Conservation (phyloP, 2,797 vertebrate genomes). For the Columba guinea region DNA sequence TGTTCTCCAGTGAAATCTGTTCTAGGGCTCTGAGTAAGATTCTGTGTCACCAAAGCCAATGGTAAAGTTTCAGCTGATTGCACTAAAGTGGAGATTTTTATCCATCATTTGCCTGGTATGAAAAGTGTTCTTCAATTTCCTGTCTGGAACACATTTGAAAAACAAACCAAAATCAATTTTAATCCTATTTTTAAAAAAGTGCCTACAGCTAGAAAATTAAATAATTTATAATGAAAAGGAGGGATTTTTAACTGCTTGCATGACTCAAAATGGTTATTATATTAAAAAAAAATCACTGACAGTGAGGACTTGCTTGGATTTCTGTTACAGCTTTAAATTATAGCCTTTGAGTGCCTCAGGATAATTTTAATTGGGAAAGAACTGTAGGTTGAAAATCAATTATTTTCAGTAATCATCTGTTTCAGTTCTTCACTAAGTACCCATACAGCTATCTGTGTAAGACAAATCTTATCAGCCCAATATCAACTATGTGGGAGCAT, state of each 20-base stretch:
- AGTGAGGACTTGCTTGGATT: not conserved
- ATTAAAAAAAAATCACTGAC: not conserved
- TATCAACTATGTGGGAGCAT: not conserved
- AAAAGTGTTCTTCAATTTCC: not conserved
- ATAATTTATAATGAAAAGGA: not conserved
- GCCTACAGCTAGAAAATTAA: not conserved
- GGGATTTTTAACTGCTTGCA: not conserved
- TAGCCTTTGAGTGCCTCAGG: not conserved
- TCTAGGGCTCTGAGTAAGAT: not conserved
- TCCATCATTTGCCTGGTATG: not conserved
- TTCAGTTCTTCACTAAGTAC: not conserved
- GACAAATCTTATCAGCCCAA: not conserved
- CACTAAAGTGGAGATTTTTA: not conserved
- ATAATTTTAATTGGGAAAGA: conserved; percentile 35
- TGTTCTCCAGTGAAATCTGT: not conserved
- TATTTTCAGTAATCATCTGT: conserved; percentile 22
- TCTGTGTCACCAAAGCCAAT: not conserved
- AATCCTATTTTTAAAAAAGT: not conserved
- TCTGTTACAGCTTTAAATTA: conserved; percentile 4
- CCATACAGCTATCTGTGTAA: not conserved
- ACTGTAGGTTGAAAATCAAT: conserved; percentile 17
- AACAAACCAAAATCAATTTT: not conserved
- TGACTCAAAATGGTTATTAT: not conserved
- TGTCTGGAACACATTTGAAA: not conserved
- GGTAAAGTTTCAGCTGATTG: not conserved